These are phyloP conservation scores for Hesperophylax magnus DNA, from an alignment of 1,140 invertebrate species.

Conservation along the genomic window DNA sequence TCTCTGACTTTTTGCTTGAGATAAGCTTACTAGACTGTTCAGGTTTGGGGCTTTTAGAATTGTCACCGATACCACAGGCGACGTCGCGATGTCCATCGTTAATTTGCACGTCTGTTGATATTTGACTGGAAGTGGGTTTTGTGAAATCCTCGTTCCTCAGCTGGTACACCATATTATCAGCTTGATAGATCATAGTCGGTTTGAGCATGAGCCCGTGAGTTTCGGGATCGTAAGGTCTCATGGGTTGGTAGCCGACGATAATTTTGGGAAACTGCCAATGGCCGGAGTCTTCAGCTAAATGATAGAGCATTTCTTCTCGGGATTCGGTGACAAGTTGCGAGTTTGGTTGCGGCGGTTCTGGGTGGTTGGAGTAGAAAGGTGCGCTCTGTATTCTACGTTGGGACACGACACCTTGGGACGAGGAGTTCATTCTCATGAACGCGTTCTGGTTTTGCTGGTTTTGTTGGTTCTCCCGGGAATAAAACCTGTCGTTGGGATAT, in stretches of 20 bases:
- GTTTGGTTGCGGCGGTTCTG: not conserved
- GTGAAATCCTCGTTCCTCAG: conserved; percentile 56
- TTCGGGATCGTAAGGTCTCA: conserved; percentile 40
- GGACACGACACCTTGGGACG: conserved; percentile 26
- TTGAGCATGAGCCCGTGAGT: conserved; percentile 51
- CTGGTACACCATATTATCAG: conserved; percentile 57
- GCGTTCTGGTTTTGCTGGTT: conserved; percentile 56
- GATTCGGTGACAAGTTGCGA: not conserved
- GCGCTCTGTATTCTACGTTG: conserved; percentile 46
- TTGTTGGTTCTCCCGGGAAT: conserved; percentile 55
- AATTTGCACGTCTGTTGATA: conserved; percentile 17
- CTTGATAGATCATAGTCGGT: conserved; percentile 60
- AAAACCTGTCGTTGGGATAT: conserved; percentile 53
- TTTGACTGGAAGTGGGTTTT: conserved; percentile 19
- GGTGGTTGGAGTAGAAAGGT: conserved; percentile 20
- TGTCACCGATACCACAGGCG: conserved; percentile 9
- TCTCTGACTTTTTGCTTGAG: not conserved
- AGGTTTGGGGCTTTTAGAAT: conserved; percentile 1
- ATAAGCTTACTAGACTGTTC: conserved; percentile 6
- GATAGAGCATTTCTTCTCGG: conserved; percentile 55
- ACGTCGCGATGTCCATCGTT: not conserved
- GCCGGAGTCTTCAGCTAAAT: conserved; percentile 47
- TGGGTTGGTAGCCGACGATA: conserved; percentile 57
- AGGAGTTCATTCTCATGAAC: conserved; percentile 54
- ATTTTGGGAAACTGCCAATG: conserved; percentile 55